Base-by-base conservation (phyloP, 2,888 invertebrate species). In the Drosophila putrida region DNA sequence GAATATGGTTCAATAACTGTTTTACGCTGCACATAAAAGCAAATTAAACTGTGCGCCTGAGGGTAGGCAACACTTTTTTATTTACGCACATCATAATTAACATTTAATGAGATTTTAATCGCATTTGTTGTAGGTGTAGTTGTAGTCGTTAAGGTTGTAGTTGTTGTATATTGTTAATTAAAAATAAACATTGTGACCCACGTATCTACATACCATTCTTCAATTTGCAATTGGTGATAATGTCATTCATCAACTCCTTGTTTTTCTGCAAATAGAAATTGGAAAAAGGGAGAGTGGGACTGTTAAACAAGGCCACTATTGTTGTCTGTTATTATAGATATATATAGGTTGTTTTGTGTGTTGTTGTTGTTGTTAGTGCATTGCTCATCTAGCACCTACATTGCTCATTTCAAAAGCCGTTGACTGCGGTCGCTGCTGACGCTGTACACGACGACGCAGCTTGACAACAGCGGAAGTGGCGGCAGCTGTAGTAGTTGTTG, bases 221-320 rank as follows among this genome's bases (percentile, higher is more conserved):
- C 72, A 95, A 91, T 92, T 95, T 95, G 91, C 94, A 94, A 90
- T 94, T 95, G 71, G 94, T 93, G 54, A 95, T 94, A 79, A 96
- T 93, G 88, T 95, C 95, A 92, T 95, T 95, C 95, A 96, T 95
- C 88, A 95, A 93, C 91, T 95, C 95, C 91, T 95, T 95, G 92
- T 96, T 96, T 93, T 95, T 95, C 96, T 96, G 95, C 71, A 95
- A 95, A 91, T 44, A 66, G 27, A 64, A 33, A 44, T 20, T 25
- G 6, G 27, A 38, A 11, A 27, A 47, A 9, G 31, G 3, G 15
- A 15, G n/a, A 50, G 0, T 8, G 20, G 20, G 11, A 28, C 9
- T 9, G 31, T 31, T 53, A 11, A 47, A 43, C 20, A 15, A 38
- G 4, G 11, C 31, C 20, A 38, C 6, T 33, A 11, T 35, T 43